Percentiles rank a stretch among this genome's conserved stretches.
phyloP scores from a whole-genome alignment of 2,888 invertebrate species.

The Tenthredo livida region DNA sequence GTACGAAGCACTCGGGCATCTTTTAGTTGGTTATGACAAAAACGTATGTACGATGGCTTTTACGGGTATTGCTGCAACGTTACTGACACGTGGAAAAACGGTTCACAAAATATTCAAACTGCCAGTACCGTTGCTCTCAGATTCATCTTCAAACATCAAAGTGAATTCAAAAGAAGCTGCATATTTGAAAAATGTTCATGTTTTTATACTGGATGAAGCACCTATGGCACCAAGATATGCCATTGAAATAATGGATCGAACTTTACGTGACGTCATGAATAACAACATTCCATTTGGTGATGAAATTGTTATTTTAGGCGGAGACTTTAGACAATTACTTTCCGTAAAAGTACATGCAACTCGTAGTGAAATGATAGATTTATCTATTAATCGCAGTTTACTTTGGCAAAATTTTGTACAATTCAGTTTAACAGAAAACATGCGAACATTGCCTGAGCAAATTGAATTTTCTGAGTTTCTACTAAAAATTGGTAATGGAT shows the following conservation, averaged over 20 bases:
- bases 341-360: neutral
- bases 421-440: constrained; percentile 43
- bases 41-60: constrained; percentile 56
- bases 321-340: constrained; percentile 47
- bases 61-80: constrained; percentile 60
- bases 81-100: constrained; percentile 64
- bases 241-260: constrained; percentile 53
- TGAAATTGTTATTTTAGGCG: constrained; percentile 32
- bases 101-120: constrained; percentile 64
- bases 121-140: constrained; percentile 56
- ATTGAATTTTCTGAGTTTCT: constrained; percentile 43
- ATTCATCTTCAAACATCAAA: constrained; percentile 56
- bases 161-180: constrained; percentile 47
- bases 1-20: constrained; percentile 54
- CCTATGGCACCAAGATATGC: constrained; percentile 55
- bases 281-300: constrained; percentile 51
- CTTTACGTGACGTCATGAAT: constrained; percentile 53
- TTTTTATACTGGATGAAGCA: constrained; percentile 59
- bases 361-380: constrained; percentile 4
- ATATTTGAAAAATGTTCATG: constrained; percentile 24
- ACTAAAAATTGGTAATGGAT: constrained; percentile 41
- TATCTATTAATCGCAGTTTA: constrained; percentile 38
- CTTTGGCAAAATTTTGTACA: constrained; percentile 33
- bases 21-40: constrained; percentile 53
- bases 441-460: constrained; percentile 44